These are phyloP conservation scores for Anableps anableps DNA, from an alignment of 2,797 vertebrate species.

Conservation along the genomic window DNA sequence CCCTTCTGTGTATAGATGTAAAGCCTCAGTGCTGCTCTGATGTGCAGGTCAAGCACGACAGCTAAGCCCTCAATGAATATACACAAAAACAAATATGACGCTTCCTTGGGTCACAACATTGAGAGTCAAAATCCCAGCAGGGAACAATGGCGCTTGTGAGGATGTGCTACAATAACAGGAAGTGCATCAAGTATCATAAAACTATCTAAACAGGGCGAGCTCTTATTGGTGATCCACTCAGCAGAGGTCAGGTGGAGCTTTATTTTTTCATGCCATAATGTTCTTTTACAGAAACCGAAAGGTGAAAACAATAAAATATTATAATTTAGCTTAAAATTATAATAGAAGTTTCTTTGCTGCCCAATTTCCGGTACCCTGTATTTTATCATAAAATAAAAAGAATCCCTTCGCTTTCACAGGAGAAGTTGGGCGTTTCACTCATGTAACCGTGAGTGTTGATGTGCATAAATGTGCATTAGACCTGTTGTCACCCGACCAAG, in stretches of 20 bases:
- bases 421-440: conserved; percentile 52
- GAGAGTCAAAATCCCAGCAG: conserved; percentile 23
- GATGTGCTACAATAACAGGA: conserved; percentile 57
- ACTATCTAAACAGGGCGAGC: conserved; percentile 22
- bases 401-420: conserved; percentile 30
- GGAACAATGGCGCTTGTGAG: conserved; percentile 20
- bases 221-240: conserved; percentile 37
- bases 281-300: neutral
- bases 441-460: conserved; percentile 14
- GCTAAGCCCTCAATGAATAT: conserved; percentile 35
- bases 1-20: conserved; percentile 4
- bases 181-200: conserved; percentile 50
- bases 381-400: conserved; percentile 16
- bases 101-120: conserved; percentile 22
- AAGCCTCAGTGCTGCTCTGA: conserved; percentile 34
- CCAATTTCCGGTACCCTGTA: neutral
- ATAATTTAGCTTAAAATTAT: neutral
- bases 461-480: conserved; percentile 32
- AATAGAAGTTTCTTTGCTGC: neutral
- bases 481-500: conserved; percentile 60
- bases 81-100: conserved; percentile 9
- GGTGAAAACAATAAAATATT: neutral
- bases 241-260: conserved; percentile 37
- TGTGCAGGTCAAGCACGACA: conserved; percentile 59
- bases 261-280: conserved; percentile 14